Evolutionary conservation across 1,140 invertebrate species (phyloP), one percentile per base, ranked within the genome.

Genomic region (Drosophila guanche): DNA sequence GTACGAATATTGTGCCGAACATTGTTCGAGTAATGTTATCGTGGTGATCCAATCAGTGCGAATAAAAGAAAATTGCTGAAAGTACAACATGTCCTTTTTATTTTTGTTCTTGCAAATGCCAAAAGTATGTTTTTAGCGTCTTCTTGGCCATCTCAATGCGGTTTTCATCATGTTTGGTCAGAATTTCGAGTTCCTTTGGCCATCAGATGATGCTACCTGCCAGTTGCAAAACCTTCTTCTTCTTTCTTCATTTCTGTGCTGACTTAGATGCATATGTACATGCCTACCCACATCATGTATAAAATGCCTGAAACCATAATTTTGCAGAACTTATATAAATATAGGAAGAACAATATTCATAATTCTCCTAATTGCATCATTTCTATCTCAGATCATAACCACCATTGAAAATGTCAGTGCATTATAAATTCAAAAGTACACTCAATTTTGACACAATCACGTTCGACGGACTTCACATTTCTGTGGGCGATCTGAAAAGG

Each of bases 371-470:
- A 7, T 16, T 29, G 40, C 14, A 53, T 67, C 22, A 16, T 75
- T 43, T 59, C 3, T 57, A 6, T 25, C 43, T 10, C 57, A 72
- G 67, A 42, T 55, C 14, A n/a, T 37, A 7, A 1, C 16, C n/a
- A 23, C 29, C 16, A 22, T 42, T 42, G 25, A 85, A 73, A 48
- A 98, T 98, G 95, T 99, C 97, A 81, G 97, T 99, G 62, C 98
- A 99, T 92, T 99, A 99, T 92, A 99, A 99, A 92, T 99, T 99
- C 91, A 99, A 99, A 93, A 98, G 97, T 81, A 96, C 97, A 51
- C 93, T 98, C 79, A 96, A 98, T 90, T 98, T 96, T 93, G 97
- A 99, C 91, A 98, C 98, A 4, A 95, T 99, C 46, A 98, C 97
- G 20, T 99, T 99, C 91, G 98, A 99, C 94, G 98, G 98, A 45